These are phyloP conservation scores for Sylvicapra grimmia DNA, from an alignment of 2,113 vertebrate species.

Conservation along the genomic window DNA sequence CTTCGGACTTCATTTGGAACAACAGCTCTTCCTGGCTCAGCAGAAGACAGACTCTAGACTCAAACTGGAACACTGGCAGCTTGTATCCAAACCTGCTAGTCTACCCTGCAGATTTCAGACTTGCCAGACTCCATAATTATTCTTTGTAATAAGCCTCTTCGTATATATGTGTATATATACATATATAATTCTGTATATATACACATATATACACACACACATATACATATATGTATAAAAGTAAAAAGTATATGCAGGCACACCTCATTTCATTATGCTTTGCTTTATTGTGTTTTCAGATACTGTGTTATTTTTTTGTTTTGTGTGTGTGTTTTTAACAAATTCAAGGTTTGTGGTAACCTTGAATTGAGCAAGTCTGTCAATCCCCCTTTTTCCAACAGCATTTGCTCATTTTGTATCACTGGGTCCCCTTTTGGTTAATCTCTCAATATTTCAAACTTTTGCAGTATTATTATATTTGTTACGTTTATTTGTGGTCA, in stretches of 20 bases:
- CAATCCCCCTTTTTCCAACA: not conserved
- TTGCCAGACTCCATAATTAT: not conserved
- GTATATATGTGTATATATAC: not conserved
- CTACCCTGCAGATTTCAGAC: too few species aligned
- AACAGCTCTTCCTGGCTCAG: not conserved
- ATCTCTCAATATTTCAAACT: not conserved
- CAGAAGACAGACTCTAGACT: not conserved
- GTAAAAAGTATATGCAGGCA: not conserved
- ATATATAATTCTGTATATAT: not conserved
- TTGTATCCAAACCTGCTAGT: not conserved
- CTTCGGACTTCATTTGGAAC: too few species aligned
- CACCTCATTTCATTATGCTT: not conserved
- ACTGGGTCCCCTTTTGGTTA: not conserved
- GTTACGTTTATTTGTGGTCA: not conserved
- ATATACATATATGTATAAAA: not conserved
- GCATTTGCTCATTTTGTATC: not conserved
- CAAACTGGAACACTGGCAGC: not conserved
- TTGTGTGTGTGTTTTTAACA: not conserved
- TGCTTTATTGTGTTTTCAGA: not conserved
- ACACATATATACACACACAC: not conserved
- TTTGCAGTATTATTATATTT: not conserved
- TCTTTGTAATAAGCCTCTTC: not conserved
- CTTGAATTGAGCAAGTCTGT: not conserved
- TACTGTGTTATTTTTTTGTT: not conserved
- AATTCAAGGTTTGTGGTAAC: not conserved